A percentile compares a stretch with the other conserved stretches of the same genome.
Evolutionary conservation across 2,113 vertebrate species (phyloP).

Genomic region (Anolis carolinensis): DNA sequence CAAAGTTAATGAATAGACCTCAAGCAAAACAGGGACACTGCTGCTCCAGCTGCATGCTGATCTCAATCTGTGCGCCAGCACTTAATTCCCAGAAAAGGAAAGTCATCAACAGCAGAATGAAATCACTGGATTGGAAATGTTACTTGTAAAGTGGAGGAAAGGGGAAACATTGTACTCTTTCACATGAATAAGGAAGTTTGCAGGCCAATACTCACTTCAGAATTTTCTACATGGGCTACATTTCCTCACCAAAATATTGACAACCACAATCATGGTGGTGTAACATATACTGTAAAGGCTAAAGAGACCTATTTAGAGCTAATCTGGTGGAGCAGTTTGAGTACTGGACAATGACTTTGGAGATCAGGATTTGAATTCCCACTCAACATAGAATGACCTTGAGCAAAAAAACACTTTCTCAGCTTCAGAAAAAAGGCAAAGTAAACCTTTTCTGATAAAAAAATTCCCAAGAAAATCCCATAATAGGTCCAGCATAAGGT

Average conservation of each 20-base stretch:
- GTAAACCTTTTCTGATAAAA: no score
- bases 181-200: neutral
- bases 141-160: neutral
- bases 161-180: neutral
- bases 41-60: neutral
- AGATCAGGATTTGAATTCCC: no score
- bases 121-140: neutral
- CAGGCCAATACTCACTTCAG: neutral
- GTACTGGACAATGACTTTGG: no score
- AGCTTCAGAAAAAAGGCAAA: no score
- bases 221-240: neutral
- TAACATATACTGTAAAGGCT: no score
- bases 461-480: no score
- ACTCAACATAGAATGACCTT: no score
- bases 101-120: neutral
- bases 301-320: no score
- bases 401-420: no score
- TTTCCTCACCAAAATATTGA: neutral
- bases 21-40: neutral
- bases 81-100: constrained; percentile 31
- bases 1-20: neutral
- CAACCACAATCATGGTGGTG: neutral
- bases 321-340: no score
- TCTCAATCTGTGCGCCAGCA: constrained; percentile 18
- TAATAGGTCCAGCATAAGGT: no score